Evolutionary conservation across 2,888 invertebrate species (phyloP).

Genomic region (Smittia sp.): DNA sequence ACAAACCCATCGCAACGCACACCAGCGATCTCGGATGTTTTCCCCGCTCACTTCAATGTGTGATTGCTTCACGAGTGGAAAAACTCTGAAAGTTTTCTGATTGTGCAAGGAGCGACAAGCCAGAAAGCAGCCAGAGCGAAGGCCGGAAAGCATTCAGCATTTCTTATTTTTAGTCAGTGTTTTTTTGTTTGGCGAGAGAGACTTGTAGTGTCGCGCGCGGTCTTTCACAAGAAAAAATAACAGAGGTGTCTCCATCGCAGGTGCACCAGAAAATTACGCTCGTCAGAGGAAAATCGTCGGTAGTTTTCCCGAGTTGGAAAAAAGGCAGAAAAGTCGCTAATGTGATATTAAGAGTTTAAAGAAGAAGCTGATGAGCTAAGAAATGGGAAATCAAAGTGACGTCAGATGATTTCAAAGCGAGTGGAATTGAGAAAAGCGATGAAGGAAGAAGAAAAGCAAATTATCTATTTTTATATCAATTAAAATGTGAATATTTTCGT

Average conservation of each 20-base stretch:
- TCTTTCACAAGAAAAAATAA: conserved; percentile 21
- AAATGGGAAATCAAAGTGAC: conserved; percentile 14
- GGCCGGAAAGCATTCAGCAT: conserved; percentile 38
- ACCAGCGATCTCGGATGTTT: not conserved
- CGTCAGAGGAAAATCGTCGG: not conserved
- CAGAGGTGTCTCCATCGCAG: conserved; percentile 6
- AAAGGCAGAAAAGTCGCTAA: not conserved
- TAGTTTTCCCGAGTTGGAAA: not conserved
- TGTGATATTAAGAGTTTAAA: not conserved
- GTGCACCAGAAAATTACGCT: conserved; percentile 20
- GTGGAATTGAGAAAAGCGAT: not conserved
- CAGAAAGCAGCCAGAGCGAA: not conserved
- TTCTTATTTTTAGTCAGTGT: conserved; percentile 41
- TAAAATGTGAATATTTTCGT: conserved; percentile 26
- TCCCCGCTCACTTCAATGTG: not conserved
- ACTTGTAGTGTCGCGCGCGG: conserved; percentile 41
- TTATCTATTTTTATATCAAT: conserved; percentile 35
- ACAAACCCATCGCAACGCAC: not conserved
- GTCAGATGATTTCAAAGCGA: not conserved
- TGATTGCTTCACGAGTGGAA: not conserved
- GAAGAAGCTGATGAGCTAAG: not conserved
- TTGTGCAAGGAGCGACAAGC: not conserved
- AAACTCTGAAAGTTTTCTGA: not conserved
- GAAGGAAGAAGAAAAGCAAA: not conserved
- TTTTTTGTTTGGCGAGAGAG: conserved; percentile 41